Evolutionary conservation across 2,113 vertebrate genomes (phyloP).

Genomic region (Sander vitreus): DNA sequence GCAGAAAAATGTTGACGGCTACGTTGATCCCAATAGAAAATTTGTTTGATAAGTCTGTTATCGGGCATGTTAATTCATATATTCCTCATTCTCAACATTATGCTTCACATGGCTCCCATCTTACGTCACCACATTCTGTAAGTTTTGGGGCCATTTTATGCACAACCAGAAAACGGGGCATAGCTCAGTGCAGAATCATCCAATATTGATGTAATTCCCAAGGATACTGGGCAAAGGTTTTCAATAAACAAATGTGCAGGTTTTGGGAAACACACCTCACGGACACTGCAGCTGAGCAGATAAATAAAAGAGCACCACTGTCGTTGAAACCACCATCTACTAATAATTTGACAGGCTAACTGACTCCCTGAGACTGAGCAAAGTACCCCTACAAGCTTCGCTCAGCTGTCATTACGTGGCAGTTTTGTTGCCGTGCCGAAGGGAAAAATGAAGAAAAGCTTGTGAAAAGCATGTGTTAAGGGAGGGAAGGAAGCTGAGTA

Average conservation of each 20-base stretch:
- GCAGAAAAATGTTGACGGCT: no score
- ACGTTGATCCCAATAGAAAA: no score
- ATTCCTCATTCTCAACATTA: no score
- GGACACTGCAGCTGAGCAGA: background rate
- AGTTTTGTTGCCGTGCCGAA: background rate
- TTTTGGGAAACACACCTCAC: background rate
- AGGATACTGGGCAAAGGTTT: background rate
- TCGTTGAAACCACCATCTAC: background rate
- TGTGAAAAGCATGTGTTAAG: background rate
- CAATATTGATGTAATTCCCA: background rate
- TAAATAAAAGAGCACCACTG: background rate
- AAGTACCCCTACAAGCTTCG: constrained; percentile 27
- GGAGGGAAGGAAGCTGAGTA: background rate
- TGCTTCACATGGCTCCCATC: no score
- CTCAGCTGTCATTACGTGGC: constrained; percentile 29
- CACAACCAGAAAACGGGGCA: no score
- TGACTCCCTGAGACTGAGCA: constrained; percentile 13
- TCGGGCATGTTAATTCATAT: no score
- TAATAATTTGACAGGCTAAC: constrained; percentile 15
- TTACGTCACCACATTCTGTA: no score
- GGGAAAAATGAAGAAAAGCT: constrained; percentile 18
- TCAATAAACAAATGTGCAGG: background rate
- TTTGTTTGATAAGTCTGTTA: no score
- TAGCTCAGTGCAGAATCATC: background rate
- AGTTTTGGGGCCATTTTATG: no score